Evolutionary conservation across 2,113 vertebrate species (phyloP).

Genomic region (Phyllostomus hastatus): DNA sequence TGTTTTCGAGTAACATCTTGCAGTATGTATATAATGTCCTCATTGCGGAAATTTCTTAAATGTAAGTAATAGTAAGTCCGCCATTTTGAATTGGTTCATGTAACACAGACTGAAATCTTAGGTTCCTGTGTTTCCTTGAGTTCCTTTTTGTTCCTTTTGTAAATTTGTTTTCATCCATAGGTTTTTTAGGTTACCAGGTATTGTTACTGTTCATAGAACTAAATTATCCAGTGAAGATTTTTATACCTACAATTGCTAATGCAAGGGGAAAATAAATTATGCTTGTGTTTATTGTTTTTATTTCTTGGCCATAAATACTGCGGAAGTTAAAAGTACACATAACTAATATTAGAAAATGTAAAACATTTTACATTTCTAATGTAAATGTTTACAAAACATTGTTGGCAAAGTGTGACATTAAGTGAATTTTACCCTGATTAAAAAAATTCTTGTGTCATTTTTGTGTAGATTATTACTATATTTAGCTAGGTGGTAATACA

Average conservation of each 20-base stretch:
- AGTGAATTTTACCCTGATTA: background rate
- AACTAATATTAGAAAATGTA: background rate
- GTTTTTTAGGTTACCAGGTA: background rate
- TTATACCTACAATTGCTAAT: background rate
- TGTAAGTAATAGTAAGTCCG: conserved; percentile 74
- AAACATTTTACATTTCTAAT: background rate
- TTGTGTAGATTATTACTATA: background rate
- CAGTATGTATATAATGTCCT: conserved; percentile 50
- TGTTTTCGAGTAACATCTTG: background rate
- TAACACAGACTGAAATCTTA: conserved; percentile 62
- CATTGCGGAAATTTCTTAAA: conserved; percentile 65
- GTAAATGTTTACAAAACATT: background rate
- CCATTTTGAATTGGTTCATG: conserved; percentile 80
- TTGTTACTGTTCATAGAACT: background rate
- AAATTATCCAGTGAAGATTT: background rate
- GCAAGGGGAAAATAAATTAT: conserved; percentile 38
- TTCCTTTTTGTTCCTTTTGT: background rate
- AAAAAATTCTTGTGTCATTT: background rate
- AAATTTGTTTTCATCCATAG: background rate
- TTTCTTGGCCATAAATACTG: conserved; percentile 22
- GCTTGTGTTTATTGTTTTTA: conserved; percentile 11
- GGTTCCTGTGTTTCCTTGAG: conserved; percentile 49
- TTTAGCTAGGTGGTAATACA: background rate
- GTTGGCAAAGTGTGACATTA: background rate
- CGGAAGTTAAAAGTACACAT: background rate